Evolutionary conservation across 2,888 invertebrate species (phyloP), one percentile per base, ranked within the genome.

Genomic region (Horisme vitalbata): DNA sequence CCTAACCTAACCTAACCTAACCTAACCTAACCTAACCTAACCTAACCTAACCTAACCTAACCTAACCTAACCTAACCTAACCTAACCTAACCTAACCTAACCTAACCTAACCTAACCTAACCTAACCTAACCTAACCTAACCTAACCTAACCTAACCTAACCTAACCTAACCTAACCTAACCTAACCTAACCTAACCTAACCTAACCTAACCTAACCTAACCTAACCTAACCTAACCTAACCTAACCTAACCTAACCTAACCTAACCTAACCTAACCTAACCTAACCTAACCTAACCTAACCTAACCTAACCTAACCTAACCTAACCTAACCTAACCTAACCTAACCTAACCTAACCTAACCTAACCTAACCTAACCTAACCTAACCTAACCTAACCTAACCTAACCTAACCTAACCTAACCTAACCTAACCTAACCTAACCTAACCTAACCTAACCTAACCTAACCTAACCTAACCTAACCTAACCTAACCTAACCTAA

Each of bases 251-350:
- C 10, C 37, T 37, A 37, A 37, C 36, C 36, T 37, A 36, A 36
- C 37, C 36, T 37, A 36, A 36, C 36, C 36, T 44, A 20, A 20
- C 20, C 20, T 20, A 20, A 20, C 20, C 20, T 20, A 20, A 20
- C 20, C 20, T 20, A 33, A 33, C 33, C 38, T 33, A 32, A 34
- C 45, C 45, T 38, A 27, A 28, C 33, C 27, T 27, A 33, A 27
- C 33, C 33, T 33, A 33, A 34, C 33, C 33, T 27, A 27, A 27
- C 39, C 39, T 33, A 28, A 27, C 34, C 24, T 31, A 41, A 36
- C 36, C 45, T 45, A 38, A 38, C 39, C 39, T 41, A 41, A 41
- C 33, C 27, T 41, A 34, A 34, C 41, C 18, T 54, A 20, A 20
- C 20, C 20, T 20, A 20, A 36, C 41, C 35, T 31, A 36, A 41